phyloP scores from a whole-genome alignment of 2,888 invertebrate genomes.

The Perizoma affinitatum region DNA sequence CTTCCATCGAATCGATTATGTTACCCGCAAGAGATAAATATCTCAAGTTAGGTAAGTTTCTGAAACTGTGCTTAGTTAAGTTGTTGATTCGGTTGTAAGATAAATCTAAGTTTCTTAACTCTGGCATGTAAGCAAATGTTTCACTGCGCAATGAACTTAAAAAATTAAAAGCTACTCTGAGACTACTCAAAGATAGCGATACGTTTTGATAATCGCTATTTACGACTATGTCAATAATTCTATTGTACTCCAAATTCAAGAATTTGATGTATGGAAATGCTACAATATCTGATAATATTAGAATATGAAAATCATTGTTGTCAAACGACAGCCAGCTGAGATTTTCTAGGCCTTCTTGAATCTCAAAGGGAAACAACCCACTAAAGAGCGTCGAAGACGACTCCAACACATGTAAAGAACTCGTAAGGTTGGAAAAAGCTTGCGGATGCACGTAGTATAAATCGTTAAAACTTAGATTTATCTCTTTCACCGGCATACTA shows the following conservation, averaged over 20 bases:
- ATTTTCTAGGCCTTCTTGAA: conserved; percentile 88
- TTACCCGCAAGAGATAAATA: conserved; percentile 94
- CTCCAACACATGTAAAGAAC: conserved; percentile 91
- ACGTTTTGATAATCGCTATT: conserved; percentile 87
- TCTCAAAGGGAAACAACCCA: conserved; percentile 90
- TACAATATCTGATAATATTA: conserved; percentile 88
- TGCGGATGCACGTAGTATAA: conserved; percentile 91
- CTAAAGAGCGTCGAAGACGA: conserved; percentile 93
- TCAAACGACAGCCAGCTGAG: conserved; percentile 94
- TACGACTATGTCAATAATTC: conserved; percentile 87
- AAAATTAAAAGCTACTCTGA: conserved; percentile 92
- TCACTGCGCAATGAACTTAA: conserved; percentile 86
- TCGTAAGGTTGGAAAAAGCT: conserved; percentile 90
- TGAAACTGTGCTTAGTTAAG: conserved; percentile 89
- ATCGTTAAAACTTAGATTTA: conserved; percentile 96
- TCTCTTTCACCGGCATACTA: conserved; percentile 91
- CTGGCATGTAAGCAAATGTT: conserved; percentile 89
- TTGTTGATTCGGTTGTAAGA: conserved; percentile 90
- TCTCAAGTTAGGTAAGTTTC: conserved; percentile 90
- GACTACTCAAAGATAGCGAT: conserved; percentile 89
- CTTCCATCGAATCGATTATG: conserved; percentile 88
- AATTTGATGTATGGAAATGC: conserved; percentile 89
- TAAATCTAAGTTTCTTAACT: conserved; percentile 90
- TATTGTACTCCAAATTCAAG: conserved; percentile 94
- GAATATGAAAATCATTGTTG: conserved; percentile 92